Evolutionary conservation across 2,113 vertebrate genomes (phyloP).

Genomic region (Aegotheles bennettii): DNA sequence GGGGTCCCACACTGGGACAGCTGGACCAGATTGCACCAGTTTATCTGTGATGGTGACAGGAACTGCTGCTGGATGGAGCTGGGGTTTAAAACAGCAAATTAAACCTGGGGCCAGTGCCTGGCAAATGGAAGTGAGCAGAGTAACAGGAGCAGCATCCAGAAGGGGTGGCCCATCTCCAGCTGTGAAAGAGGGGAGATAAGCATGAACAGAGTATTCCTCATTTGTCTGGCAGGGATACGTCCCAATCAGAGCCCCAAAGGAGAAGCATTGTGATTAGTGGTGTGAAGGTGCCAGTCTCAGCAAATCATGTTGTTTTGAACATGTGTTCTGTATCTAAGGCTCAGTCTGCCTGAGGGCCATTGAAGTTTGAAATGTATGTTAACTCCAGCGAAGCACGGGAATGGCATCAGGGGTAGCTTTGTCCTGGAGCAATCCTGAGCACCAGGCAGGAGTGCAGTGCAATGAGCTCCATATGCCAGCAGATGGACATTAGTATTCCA

Average conservation of each 20-base stretch:
- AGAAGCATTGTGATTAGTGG: not conserved
- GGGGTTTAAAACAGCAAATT: conserved; percentile 13
- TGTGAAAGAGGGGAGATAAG: conserved; percentile 8
- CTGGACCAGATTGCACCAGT: not conserved
- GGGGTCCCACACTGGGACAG: too few relatives aligned
- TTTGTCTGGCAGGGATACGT: not conserved
- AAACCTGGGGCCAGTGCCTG: not conserved
- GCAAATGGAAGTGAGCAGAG: not conserved
- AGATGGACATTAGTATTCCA: conserved; percentile 16
- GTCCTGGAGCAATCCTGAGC: not conserved
- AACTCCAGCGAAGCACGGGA: not conserved
- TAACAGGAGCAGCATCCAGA: not conserved
- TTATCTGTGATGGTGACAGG: not conserved
- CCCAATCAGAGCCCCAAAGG: not conserved
- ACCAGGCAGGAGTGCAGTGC: not conserved
- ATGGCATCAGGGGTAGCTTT: not conserved
- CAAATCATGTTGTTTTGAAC: not conserved
- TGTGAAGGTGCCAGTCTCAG: not conserved
- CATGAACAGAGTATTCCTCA: not conserved
- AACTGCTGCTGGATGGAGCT: not conserved
- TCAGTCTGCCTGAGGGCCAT: conserved; percentile 28
- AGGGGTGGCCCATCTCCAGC: not conserved
- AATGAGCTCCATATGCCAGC: conserved; percentile 41
- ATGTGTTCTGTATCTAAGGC: conserved; percentile 40
- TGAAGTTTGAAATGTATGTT: conserved; percentile 6